Percentiles rank a stretch among this genome's conserved stretches.
These are phyloP conservation scores for Salvelinus namaycush DNA, from an alignment of 2,113 vertebrate genomes.

Conservation along the genomic window DNA sequence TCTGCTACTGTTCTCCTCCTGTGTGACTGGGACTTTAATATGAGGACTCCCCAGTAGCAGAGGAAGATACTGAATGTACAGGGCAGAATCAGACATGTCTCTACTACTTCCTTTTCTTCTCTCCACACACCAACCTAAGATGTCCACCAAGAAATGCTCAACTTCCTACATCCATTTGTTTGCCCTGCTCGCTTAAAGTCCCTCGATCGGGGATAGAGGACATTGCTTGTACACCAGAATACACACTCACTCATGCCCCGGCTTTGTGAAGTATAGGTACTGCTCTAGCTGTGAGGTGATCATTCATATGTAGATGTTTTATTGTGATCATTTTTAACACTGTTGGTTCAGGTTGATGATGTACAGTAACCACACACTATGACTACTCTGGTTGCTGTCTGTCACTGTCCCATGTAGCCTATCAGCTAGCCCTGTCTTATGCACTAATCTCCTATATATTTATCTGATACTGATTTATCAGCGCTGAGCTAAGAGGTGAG, in stretches of 20 bases:
- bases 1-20: background rate
- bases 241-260: background rate
- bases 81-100: background rate
- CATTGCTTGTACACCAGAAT: background rate
- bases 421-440: background rate
- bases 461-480: background rate
- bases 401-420: background rate
- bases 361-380: constrained; percentile 11
- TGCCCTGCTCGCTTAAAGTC: background rate
- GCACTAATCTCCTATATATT: background rate
- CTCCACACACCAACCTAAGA: background rate
- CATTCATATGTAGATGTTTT: constrained; percentile 26
- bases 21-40: background rate
- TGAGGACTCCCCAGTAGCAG: background rate
- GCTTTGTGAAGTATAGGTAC: constrained; percentile 17
- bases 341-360: constrained; percentile 12
- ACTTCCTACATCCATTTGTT: background rate
- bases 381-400: constrained; percentile 28
- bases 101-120: background rate
- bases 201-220: background rate
- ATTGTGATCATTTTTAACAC: constrained; percentile 28
- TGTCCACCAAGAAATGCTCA: background rate
- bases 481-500: background rate
- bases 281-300: constrained; percentile 13
- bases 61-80: background rate